These are phyloP conservation scores for Pachycephala philippinensis DNA, from an alignment of 2,113 vertebrate species.

Conservation along the genomic window DNA sequence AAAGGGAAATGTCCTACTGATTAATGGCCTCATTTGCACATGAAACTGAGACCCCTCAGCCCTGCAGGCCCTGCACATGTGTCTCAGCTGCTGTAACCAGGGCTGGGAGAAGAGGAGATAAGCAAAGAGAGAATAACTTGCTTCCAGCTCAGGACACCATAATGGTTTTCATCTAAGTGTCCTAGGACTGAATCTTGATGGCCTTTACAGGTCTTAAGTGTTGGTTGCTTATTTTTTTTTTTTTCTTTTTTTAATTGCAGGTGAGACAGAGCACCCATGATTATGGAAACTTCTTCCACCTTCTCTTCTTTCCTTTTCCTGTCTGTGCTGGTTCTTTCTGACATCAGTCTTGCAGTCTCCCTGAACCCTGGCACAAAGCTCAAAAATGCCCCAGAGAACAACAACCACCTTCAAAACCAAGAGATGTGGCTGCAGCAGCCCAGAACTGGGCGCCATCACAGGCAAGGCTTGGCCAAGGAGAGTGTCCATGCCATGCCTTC, in stretches of 20 bases:
- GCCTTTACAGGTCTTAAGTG: neutral
- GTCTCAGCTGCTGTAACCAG: conserved; percentile 26
- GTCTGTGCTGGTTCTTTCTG: conserved; percentile 3
- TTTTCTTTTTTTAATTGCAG: neutral
- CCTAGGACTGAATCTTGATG: neutral
- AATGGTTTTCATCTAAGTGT: neutral
- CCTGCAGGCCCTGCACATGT: conserved; percentile 12
- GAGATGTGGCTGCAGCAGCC: conserved; percentile 52
- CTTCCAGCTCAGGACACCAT: neutral
- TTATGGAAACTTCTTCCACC: conserved; percentile 38
- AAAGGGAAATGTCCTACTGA: conserved; percentile 43
- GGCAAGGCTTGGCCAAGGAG: conserved; percentile 63
- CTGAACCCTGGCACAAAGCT: conserved; percentile 32
- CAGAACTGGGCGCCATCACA: conserved; percentile 55
- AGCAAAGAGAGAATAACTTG: neutral
- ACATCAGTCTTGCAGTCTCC: conserved; percentile 13
- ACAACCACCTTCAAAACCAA: conserved; percentile 70
- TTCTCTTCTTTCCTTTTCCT: conserved; percentile 30
- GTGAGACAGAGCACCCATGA: conserved; percentile 8
- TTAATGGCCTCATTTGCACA: conserved; percentile 68
- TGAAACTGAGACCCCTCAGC: conserved; percentile 39
- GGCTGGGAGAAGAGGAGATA: neutral
- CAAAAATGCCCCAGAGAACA: conserved; percentile 50
- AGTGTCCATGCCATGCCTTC: conserved; percentile 39
- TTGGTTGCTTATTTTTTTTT: neutral